Evolutionary conservation across 2,797 vertebrate genomes (phyloP).

Genomic region (Mormyrops boulengeri): DNA sequence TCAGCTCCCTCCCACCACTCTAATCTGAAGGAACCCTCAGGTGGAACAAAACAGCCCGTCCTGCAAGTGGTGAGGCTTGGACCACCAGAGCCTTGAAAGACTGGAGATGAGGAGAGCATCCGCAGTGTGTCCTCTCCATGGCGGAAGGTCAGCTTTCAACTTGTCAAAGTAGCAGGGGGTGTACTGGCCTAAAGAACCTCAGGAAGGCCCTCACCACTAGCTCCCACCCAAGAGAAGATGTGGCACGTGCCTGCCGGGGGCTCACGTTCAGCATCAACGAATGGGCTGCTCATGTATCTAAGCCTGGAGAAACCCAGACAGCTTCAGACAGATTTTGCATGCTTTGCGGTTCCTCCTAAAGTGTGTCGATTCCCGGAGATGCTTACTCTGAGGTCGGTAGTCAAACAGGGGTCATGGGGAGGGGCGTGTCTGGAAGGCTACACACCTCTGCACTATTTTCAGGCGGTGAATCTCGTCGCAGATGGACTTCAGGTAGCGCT

Average conservation of each 20-base stretch:
- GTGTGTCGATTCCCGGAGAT: slow-evolving; percentile 18
- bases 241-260: background rate
- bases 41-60: background rate
- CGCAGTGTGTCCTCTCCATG: background rate
- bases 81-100: background rate
- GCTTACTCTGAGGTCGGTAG: background rate
- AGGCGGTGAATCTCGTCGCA: slow-evolving; percentile 90
- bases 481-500: slow-evolving; percentile 86
- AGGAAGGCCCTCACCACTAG: background rate
- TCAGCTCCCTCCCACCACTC: background rate
- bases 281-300: background rate
- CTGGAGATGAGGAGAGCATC: background rate
- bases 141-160: background rate
- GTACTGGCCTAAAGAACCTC: background rate
- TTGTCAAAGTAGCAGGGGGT: background rate
- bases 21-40: background rate
- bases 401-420: background rate
- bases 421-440: background rate
- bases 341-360: slow-evolving; percentile 29
- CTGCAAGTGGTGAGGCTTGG: background rate
- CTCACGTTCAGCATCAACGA: background rate
- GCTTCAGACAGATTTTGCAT: slow-evolving; percentile 34
- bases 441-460: slow-evolving; percentile 82
- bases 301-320: background rate
- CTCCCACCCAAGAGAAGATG: background rate